Base-by-base conservation (phyloP, 1,140 invertebrate species). In the Microplitis demolitor region DNA sequence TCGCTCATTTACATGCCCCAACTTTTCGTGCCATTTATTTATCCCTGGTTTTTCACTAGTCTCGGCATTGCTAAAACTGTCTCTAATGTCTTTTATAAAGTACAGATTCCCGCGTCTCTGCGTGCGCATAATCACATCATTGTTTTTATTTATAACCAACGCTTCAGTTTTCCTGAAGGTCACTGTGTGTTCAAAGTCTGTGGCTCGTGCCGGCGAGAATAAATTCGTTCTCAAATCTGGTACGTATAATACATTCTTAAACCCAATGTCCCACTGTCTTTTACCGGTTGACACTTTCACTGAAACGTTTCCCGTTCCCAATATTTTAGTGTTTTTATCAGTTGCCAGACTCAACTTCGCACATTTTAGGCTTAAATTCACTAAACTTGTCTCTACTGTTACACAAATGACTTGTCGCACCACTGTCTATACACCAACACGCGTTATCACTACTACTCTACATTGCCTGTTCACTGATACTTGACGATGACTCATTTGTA, bases 1-100 rank as follows among this genome's bases (percentile, higher is more conserved):
- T 2, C 68, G 56, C 13, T 74, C 68, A 37, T 74, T 74, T 4
- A 71, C 0, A 37, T 74, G 62, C 3, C 73, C 73, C 5, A 74
- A n/a, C 50, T 33, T 70, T 16, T 66, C 35, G 13, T 74, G 73
- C 73, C 73, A 74, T 11, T 53, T 37, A 53, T 74, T 53, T 50
- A 74, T 70, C 6, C 11, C 50, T 8, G 1, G 4, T 39, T 71
- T 74, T 16, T 13, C 63, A 39, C 33, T 1, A 8, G 58, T 51
- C 51, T 1, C n/a, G 24, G n/a, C 31, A 33, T 31, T 61, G 14
- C 13, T 54, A n/a, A 33, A n/a, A 61, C 63, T 53, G 16, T 66
- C 63, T 50, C 16, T 24, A 16, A 50, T 11, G 11, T 45, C 31
- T 6, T 61, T 51, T 39, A 66, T 16, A 33, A 53, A 66, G 16